These are phyloP conservation scores for Oncopodura yosiiana DNA, from an alignment of 1,140 invertebrate species.

Conservation along the genomic window DNA sequence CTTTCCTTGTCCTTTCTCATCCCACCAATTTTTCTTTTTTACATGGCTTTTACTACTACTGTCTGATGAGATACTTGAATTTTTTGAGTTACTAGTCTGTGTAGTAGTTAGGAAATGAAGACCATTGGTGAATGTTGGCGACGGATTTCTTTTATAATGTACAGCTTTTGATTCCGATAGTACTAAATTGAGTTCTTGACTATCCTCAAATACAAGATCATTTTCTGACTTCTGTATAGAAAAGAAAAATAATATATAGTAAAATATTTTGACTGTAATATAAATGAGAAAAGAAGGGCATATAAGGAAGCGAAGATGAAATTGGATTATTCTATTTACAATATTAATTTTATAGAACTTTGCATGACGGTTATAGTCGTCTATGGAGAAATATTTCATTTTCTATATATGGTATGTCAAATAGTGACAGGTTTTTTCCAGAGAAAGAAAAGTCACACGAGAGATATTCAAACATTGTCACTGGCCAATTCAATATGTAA, in stretches of 20 bases:
- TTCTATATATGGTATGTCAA: too few species aligned
- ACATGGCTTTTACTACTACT: not conserved
- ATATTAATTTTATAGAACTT: too few species aligned
- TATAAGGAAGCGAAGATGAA: too few species aligned
- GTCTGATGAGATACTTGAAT: not conserved
- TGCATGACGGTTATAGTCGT: too few species aligned
- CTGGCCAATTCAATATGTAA: too few species aligned
- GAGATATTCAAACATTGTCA: too few species aligned
- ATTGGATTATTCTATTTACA: too few species aligned
- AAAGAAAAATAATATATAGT: not conserved
- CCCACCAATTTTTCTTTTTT: not conserved
- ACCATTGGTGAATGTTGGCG: not conserved
- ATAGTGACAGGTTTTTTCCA: too few species aligned
- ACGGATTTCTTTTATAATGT: not conserved
- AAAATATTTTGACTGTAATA: not conserved
- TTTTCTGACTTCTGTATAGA: conserved; percentile 24
- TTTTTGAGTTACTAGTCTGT: not conserved
- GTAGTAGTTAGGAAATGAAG: not conserved
- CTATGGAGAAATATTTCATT: too few species aligned
- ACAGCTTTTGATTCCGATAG: conserved; percentile 7
- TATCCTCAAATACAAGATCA: conserved; percentile 22
- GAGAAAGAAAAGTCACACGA: too few species aligned
- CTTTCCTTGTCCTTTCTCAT: not conserved
- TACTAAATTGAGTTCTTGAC: conserved; percentile 12
- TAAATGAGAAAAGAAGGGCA: too few species aligned